Base-by-base conservation (phyloP, 2,113 vertebrate genomes). In the Stegostoma tigrinum region DNA sequence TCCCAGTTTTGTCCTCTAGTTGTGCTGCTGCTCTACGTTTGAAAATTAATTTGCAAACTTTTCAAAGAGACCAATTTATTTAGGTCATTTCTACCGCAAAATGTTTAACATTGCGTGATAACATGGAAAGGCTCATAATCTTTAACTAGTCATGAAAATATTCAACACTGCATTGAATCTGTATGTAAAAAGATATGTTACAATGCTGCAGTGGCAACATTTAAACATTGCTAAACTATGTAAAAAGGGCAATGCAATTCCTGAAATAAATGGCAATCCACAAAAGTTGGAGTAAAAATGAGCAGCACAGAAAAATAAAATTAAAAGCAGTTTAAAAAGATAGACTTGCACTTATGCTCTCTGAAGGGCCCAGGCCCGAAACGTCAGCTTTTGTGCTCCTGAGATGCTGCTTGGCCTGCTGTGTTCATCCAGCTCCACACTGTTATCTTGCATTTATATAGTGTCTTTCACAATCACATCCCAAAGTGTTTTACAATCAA, bases 41-140 rank as follows among this genome's bases (percentile, higher is more conserved):
- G 61, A 93, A 67, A 67, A 38, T 66, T 19, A 93, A 91, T 34
- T 15, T 38, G 21, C 38, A 38, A n/a, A 19, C n/a, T 66, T 93
- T 66, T 66, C 23, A 61, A 93, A 64, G 48, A 66, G 30, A 30
- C 52, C 30, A 38, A 1, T 66, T 91, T 64, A 66, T 21, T 38
- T 34, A 66, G n/a, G 61, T 19, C 34, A 38, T 34, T 10, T 19
- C 30, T 93, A 38, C 17, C 38, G 38, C 34, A 10, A 61, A 93
- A 38, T 93, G 21, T 42, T 38, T 67, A 38, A 66, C 38, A 34
- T 19, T 38, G 30, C 66, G 7, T 38, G 61, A 93, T 15, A 64
- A 91, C 89, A 64, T 93, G n/a, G 15, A 93, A 93, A 93, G 61
- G 34, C n/a, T 38, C 61, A 93, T 93, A 34, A 64, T 55, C 89